Conservation (phyloP, 2,888 invertebrate species). For the Chrysolina americana region DNA sequence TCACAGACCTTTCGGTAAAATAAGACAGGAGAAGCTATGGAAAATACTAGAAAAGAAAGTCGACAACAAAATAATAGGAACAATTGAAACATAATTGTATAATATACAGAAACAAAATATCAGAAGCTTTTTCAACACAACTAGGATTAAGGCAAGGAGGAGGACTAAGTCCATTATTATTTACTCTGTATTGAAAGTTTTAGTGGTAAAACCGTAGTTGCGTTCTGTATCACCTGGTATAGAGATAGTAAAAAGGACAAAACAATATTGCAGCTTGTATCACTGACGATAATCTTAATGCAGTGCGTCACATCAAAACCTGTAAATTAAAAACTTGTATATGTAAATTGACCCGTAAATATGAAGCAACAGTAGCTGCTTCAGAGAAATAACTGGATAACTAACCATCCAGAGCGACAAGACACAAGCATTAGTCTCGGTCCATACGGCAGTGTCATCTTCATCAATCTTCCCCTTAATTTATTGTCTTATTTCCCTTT, state of each 20-base stretch:
- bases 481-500: constrained; percentile 67
- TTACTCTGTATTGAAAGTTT: too few species aligned
- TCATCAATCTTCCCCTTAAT: constrained; percentile 66
- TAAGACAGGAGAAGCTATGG: too few species aligned
- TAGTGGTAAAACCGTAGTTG: too few species aligned
- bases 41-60: too few species aligned
- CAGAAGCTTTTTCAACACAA: too few species aligned
- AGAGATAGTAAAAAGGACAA: background rate
- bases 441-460: constrained; percentile 60
- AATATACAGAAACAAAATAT: too few species aligned
- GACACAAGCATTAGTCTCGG: constrained; percentile 61
- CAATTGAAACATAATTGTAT: too few species aligned
- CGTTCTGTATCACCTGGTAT: background rate
- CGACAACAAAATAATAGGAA: too few species aligned
- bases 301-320: constrained; percentile 15
- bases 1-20: too few species aligned
- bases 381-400: constrained; percentile 43
- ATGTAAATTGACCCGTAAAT: constrained; percentile 41
- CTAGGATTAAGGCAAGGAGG: too few species aligned
- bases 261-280: background rate
- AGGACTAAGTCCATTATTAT: too few species aligned
- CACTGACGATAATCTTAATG: background rate
- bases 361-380: constrained; percentile 41
- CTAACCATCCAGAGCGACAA: constrained; percentile 48
- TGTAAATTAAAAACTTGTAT: constrained; percentile 38